Evolutionary conservation across 2,797 vertebrate genomes (phyloP).

Genomic region (Mormyrops attenuatus): DNA sequence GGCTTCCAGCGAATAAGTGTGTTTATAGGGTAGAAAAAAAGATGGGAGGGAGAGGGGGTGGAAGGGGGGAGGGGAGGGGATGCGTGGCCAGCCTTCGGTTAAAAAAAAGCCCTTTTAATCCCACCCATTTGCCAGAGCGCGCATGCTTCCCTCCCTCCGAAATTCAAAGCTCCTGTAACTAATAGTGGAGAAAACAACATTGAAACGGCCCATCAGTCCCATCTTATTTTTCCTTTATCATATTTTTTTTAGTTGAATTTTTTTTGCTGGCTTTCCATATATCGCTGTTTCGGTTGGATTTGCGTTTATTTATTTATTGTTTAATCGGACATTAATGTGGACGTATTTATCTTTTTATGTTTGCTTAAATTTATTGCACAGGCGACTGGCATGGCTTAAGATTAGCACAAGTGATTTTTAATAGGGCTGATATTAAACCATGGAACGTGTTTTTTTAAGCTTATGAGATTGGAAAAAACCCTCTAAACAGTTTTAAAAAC

Average conservation of each 20-base stretch:
- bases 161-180: conserved; percentile 2
- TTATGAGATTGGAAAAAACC: neutral
- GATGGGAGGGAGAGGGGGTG: conserved; percentile 64
- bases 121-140: conserved; percentile 51
- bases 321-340: neutral
- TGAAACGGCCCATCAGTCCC: neutral
- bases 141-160: conserved; percentile 15
- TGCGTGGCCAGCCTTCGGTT: conserved; percentile 50
- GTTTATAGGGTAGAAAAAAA: conserved; percentile 63
- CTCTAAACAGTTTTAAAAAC: neutral
- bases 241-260: neutral
- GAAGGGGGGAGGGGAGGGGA: conserved; percentile 54
- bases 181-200: neutral
- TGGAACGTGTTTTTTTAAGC: neutral
- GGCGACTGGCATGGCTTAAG: neutral
- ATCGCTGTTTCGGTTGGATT: neutral
- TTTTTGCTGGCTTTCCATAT: neutral
- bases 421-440: neutral
- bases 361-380: neutral
- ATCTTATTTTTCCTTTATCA: neutral
- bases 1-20: conserved; percentile 54
- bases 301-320: neutral
- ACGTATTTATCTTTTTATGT: neutral
- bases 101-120: conserved; percentile 42
- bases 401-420: neutral